Conservation (phyloP, 2,888 invertebrate species). For the Mythimna lalbum region DNA sequence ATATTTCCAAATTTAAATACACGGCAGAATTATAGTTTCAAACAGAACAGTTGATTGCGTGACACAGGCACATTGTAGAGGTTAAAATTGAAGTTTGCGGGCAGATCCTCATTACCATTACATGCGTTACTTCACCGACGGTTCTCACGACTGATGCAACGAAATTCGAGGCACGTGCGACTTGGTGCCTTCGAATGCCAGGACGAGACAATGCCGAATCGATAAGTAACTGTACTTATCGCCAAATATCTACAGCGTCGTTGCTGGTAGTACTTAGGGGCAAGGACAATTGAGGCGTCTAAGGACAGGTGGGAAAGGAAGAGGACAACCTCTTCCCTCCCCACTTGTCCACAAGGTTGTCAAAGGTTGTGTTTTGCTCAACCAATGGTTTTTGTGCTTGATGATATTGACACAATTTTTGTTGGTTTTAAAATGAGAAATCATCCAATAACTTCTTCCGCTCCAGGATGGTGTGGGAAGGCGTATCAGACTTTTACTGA, state of each 20-base stretch:
- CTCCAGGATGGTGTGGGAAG: no score
- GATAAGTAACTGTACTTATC: slow-evolving; percentile 86
- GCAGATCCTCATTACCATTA: slow-evolving; percentile 70
- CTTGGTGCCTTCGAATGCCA: slow-evolving; percentile 80
- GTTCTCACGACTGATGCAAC: slow-evolving; percentile 84
- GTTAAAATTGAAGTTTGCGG: slow-evolving; percentile 57
- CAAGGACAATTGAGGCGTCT: slow-evolving; percentile 65
- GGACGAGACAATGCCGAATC: slow-evolving; percentile 86
- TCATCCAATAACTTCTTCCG: no score
- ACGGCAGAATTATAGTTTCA: slow-evolving; percentile 26
- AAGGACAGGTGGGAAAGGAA: slow-evolving; percentile 12
- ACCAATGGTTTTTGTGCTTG: background rate
- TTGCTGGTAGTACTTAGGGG: slow-evolving; percentile 67
- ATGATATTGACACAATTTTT: background rate
- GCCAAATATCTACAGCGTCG: slow-evolving; percentile 83
- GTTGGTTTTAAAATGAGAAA: no score
- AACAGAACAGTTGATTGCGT: slow-evolving; percentile 28
- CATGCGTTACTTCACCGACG: slow-evolving; percentile 75
- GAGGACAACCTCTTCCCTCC: no score
- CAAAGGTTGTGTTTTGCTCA: background rate
- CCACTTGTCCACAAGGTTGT: background rate
- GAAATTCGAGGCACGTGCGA: slow-evolving; percentile 82
- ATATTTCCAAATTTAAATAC: slow-evolving; percentile 12
- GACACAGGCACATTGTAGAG: slow-evolving; percentile 29
- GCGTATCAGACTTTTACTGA: no score